Percentiles rank a stretch among this genome's conserved stretches.
Evolutionary conservation across 2,797 vertebrate genomes (phyloP).

Genomic region (Allochrocebus solatus): DNA sequence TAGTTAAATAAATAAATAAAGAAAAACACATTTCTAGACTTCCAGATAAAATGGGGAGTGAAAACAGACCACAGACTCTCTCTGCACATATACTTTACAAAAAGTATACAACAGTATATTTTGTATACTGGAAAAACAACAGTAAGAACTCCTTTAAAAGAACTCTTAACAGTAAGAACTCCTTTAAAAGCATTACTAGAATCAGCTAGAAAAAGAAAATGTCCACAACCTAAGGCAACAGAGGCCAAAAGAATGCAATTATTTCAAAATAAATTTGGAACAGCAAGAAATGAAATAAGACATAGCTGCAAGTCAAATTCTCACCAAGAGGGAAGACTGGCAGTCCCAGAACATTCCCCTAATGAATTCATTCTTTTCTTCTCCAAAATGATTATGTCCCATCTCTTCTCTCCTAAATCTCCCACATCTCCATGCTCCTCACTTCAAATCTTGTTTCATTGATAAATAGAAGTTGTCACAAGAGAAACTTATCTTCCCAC

Average conservation of each 20-base stretch:
- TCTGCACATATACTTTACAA: background rate
- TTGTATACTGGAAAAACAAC: background rate
- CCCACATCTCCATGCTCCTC: background rate
- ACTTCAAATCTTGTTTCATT: background rate
- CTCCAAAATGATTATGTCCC: background rate
- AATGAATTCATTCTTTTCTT: background rate
- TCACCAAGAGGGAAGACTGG: background rate
- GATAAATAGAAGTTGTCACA: background rate
- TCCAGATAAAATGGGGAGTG: background rate
- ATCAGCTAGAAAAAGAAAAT: background rate
- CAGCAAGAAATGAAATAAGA: background rate
- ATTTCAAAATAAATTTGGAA: slow-evolving; percentile 40
- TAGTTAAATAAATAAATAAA: background rate
- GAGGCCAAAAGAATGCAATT: background rate
- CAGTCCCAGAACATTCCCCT: background rate
- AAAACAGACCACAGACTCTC: slow-evolving; percentile 5
- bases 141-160: slow-evolving; percentile 30
- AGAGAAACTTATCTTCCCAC: background rate
- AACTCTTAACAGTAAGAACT: background rate
- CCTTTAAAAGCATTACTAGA: slow-evolving; percentile 3
- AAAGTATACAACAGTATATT: background rate
- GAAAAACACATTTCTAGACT: background rate
- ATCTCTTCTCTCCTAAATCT: background rate
- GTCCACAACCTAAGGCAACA: background rate
- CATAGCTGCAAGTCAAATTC: slow-evolving; percentile 12